phyloP scores from a whole-genome alignment of 2,113 vertebrate genomes.

The Bothrops jararaca region DNA sequence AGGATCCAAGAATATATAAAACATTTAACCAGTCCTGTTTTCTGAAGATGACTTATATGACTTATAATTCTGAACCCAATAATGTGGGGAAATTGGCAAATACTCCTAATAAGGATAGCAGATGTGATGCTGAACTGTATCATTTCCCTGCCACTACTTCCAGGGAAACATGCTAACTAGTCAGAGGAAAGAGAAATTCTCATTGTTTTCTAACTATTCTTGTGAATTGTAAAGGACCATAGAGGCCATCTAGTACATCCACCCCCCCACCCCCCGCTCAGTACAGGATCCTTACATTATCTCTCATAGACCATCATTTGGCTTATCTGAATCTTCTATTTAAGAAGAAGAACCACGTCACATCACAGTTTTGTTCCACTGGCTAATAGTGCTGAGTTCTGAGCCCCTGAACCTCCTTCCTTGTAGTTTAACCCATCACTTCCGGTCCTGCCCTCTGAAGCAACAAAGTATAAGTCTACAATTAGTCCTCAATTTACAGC shows the following conservation, averaged over 20 bases:
- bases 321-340: neutral
- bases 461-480: neutral
- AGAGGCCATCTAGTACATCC: no score
- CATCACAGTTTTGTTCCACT: neutral
- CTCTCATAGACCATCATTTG: neutral
- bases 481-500: no score
- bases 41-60: no score
- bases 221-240: neutral
- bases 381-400: neutral
- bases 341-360: neutral
- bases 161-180: neutral
- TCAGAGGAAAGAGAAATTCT: neutral
- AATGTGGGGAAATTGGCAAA: neutral
- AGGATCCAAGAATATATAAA: no score
- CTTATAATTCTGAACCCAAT: neutral
- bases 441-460: neutral
- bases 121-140: no score
- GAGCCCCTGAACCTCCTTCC: neutral
- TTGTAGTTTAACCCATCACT: neutral
- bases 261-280: neutral
- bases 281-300: neutral
- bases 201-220: neutral
- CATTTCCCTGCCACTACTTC: neutral
- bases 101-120: neutral
- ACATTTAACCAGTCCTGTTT: no score